Percentiles rank a stretch among this genome's conserved stretches.
These are phyloP conservation scores for Rhodinocichla rosea DNA, from an alignment of 2,113 vertebrate genomes.

Conservation along the genomic window DNA sequence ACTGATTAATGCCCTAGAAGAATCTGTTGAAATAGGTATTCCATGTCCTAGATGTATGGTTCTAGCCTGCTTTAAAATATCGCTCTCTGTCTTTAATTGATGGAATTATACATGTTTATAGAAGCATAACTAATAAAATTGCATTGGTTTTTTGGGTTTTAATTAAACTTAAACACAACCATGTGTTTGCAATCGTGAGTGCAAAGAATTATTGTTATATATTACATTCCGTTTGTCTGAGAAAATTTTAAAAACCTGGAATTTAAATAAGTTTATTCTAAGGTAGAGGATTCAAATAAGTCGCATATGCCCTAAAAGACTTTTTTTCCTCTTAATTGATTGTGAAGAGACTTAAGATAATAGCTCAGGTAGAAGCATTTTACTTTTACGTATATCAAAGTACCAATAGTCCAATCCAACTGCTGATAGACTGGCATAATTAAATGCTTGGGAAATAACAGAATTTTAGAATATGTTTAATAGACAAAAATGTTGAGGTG, in stretches of 20 bases:
- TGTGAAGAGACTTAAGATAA: background rate
- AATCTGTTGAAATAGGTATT: background rate
- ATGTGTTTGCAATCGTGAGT: background rate
- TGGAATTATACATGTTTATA: background rate
- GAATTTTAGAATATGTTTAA: background rate
- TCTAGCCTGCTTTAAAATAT: background rate
- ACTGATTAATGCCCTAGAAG: background rate
- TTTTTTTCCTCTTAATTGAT: background rate
- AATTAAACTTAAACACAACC: background rate
- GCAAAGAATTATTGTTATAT: background rate
- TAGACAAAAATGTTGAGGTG: background rate
- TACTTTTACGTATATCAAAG: background rate
- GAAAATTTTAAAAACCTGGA: background rate
- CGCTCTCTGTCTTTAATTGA: background rate
- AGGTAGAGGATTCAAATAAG: background rate
- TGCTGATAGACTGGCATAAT: background rate
- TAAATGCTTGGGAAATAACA: background rate
- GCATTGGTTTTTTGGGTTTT: fast-evolving
- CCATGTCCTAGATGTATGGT: background rate
- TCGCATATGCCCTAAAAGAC: background rate
- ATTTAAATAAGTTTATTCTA: background rate
- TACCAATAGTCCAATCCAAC: background rate
- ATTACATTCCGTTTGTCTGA: background rate
- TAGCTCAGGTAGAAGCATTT: background rate
- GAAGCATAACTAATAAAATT: background rate